These are phyloP conservation scores for Bos taurus DNA, from an alignment of 2,113 vertebrate species.

Conservation along the genomic window ARS-UCD2.0 NC_037356.1:31239001-31239500, in stretches of 20 bases:
- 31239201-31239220: background rate
- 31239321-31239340: background rate
- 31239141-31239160: background rate
- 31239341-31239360: background rate
- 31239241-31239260: background rate
- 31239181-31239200: background rate
- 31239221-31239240: background rate
- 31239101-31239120: background rate
- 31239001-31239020: background rate
- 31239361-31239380: background rate
- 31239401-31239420: background rate
- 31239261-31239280: background rate
- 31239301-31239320: accelerated
- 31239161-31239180: background rate
- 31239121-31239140: background rate
- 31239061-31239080: background rate
- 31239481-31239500: background rate
- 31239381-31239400: background rate
- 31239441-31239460: background rate
- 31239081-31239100: background rate
- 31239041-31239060: background rate
- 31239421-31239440: background rate
- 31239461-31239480: background rate
- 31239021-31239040: background rate
- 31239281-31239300: background rate